Base-by-base conservation (phyloP, 2,888 invertebrate genomes). In the Achlya flavicornis region DNA sequence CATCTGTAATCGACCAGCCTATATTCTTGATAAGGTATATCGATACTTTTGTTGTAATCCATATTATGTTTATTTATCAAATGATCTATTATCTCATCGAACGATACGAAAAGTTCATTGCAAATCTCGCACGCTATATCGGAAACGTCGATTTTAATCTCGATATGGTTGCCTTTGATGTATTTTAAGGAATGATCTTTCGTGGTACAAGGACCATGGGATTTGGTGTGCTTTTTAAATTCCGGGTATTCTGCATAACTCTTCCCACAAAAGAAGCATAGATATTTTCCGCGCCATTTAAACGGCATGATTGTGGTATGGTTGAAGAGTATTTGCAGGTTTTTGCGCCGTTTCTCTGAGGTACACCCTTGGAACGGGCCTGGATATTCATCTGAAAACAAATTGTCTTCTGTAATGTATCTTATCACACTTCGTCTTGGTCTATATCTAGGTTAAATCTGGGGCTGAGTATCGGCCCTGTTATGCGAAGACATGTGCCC, bases 401-500 rank as follows among this genome's bases (percentile, higher is more conserved):
- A 91, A 91, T 79, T 76, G 78, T 82, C 84, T 86, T 74, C 53
- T 53, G 53, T 53, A 53, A 53, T 53, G 53, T 53, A 53, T 53
- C 19, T 53, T 53, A 53, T 53, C 53, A 53, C 53, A 53, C 19
- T 46, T 46, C 46, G 3, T 53, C 16, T 53, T 10, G 53, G 19
- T 19, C 1, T 16, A 60, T 41, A 12, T 19, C 19, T 60, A 60
- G 10, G 3, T 35, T 35, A 53, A 63, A 62, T 57, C 62, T 63
- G 66, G 64, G 63, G 59, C 57, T 35, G 16, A 41, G n/a, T 38
- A 16, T 58, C n/a, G 35, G 32, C n/a, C 67, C 84, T 85, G 41
- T 77, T 76, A 67, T 89, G 89, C 1, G 86, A 85, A 3, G 80
- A 86, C 73, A 94, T 90, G 74, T 95, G 95, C 0, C 92, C 93